Base-by-base conservation (phyloP, 1,140 invertebrate genomes). In the Amphibalanus amphitrite region DNA sequence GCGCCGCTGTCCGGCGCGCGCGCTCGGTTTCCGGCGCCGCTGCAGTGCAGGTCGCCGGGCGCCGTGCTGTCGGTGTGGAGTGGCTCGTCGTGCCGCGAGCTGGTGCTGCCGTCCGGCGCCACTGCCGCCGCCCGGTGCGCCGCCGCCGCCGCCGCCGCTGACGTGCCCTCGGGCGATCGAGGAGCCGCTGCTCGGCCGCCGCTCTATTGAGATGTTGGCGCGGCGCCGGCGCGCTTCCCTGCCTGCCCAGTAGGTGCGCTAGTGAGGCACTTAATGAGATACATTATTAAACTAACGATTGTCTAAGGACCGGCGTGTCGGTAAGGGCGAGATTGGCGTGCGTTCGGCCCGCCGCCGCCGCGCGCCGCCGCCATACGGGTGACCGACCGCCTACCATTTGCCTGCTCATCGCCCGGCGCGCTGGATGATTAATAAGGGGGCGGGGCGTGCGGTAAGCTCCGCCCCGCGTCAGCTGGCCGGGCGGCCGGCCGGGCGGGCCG, bases 281-380 rank as follows among this genome's bases (percentile, higher is more conserved):
- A 59, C 47, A 59, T 59, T 59, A 59, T 59, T 59, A 59, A 59
- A 59, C 47, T 59, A 59, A 59, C 47, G 47, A 59, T 59, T 59
- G 13, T 59, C 47, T 59, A 59, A 59, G 20, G 47, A 59, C 47
- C 47, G 47, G 10, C 47, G 47, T 20, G 47, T 20, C 47, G 47
- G 6, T 23, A 59, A 59, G 47, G 47, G 47, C 47, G 47, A 59
- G 47, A 59, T 20, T 59, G 47, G 47, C 47, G 47, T 59, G 47
- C 47, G 10, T 20, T 23, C 47, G 10, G 47, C 47, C 47, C 47
- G 47, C 47, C 17, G 47, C 47, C 47, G 20, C 47, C 47, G 47
- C 10, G 47, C 47, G 47, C 47, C 47, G 47, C 47, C 47, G 47
- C 47, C 47, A 1, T 59, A 59, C 47, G 47, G 47, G 47, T 59